phyloP scores from a whole-genome alignment of 1,140 invertebrate species.

The Eciton burchellii region DNA sequence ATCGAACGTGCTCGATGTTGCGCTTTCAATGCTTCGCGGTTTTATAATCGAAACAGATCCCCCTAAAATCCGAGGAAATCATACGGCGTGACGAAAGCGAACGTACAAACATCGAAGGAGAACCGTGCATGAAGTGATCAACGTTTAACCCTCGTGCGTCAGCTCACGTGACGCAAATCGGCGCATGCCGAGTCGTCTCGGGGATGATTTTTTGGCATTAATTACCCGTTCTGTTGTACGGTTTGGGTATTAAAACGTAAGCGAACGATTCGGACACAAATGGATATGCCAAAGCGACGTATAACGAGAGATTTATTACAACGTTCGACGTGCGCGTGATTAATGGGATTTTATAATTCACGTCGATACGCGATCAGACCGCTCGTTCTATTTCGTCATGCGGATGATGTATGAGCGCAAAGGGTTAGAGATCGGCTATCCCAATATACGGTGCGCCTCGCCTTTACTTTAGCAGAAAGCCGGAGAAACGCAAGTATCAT shows the following conservation, averaged over 20 bases:
- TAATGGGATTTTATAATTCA: slow-evolving; percentile 60
- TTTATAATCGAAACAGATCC: too few species aligned
- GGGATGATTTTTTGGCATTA: slow-evolving; percentile 12
- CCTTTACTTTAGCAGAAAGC: neutral
- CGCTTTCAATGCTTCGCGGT: slow-evolving; percentile 6
- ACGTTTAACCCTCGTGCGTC: neutral
- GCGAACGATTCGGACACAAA: slow-evolving; percentile 24
- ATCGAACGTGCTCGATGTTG: neutral
- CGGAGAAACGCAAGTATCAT: neutral
- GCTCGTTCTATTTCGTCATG: slow-evolving; percentile 58
- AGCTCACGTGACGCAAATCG: neutral
- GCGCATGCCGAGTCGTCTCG: slow-evolving; percentile 19
- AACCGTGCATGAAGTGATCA: neutral
- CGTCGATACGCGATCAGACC: slow-evolving; percentile 42
- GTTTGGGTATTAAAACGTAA: slow-evolving; percentile 44
- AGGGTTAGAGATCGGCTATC: slow-evolving; percentile 52
- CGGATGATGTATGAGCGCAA: slow-evolving; percentile 53
- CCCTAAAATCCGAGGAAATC: too few species aligned
- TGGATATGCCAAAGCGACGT: slow-evolving; percentile 47
- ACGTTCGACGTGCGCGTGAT: slow-evolving; percentile 42
- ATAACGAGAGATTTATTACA: slow-evolving; percentile 61
- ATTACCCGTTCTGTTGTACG: slow-evolving; percentile 1
- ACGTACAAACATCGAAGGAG: neutral
- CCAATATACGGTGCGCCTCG: slow-evolving; percentile 20
- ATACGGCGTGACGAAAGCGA: too few species aligned